Evolutionary conservation across 2,113 vertebrate genomes (phyloP).

Genomic region (Hippoglossus stenolepis): DNA sequence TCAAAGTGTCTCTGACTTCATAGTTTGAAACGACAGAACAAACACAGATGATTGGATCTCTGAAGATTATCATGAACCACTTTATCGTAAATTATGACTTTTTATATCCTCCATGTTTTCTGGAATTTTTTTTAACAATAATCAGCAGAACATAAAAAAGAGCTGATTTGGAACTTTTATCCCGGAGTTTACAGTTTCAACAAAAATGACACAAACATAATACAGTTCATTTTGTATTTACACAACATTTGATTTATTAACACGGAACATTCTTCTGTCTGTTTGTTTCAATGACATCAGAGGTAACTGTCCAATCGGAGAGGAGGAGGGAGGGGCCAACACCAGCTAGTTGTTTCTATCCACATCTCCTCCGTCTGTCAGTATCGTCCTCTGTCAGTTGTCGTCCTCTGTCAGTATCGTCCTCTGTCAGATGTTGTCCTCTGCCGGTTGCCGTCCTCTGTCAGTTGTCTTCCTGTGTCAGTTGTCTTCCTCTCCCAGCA

Average conservation of each 20-base stretch:
- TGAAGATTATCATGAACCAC: too few relatives aligned
- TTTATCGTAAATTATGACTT: too few relatives aligned
- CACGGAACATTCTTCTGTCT: neutral
- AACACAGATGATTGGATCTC: too few relatives aligned
- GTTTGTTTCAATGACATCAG: conserved; percentile 16
- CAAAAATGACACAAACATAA: neutral
- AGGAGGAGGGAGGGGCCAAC: neutral
- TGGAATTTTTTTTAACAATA: neutral
- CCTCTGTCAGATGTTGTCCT: neutral
- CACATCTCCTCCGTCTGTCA: neutral
- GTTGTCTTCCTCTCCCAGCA: conserved; percentile 71
- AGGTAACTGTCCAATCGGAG: neutral
- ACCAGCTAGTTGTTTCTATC: neutral
- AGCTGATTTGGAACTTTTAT: neutral
- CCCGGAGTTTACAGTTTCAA: neutral
- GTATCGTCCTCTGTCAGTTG: neutral
- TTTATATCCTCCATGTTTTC: too few relatives aligned
- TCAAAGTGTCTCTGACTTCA: too few relatives aligned
- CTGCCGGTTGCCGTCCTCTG: neutral
- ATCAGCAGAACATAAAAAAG: neutral
- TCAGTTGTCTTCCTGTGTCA: neutral
- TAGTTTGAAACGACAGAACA: too few relatives aligned
- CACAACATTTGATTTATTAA: conserved; percentile 25
- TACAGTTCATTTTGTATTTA: conserved; percentile 20
- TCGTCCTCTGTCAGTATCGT: neutral